Conservation (phyloP, 2,797 vertebrate species). For the Perodicticus potto region DNA sequence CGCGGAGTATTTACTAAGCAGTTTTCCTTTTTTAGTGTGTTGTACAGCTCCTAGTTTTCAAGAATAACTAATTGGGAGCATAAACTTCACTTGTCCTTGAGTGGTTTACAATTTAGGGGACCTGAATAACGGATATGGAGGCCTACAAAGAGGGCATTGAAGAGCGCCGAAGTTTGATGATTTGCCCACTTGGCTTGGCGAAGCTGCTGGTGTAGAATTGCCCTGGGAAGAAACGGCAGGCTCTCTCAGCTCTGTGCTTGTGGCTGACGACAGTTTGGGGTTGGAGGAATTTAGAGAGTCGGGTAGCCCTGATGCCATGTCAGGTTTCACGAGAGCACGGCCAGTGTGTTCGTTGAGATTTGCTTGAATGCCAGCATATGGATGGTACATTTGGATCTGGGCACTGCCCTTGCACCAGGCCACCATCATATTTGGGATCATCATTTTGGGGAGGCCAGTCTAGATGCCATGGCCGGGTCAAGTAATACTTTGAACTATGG, state of each 20-base stretch:
- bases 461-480: background rate
- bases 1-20: slow-evolving; percentile 74
- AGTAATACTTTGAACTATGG: background rate
- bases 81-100: slow-evolving; percentile 83
- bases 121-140: slow-evolving; percentile 41
- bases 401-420: accelerated
- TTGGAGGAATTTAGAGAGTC: background rate
- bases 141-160: slow-evolving; percentile 61
- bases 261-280: background rate
- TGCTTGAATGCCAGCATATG: background rate
- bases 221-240: slow-evolving; percentile 52
- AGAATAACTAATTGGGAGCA: slow-evolving; percentile 79
- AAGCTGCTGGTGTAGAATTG: background rate
- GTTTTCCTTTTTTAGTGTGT: slow-evolving; percentile 74
- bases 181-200: slow-evolving; percentile 65
- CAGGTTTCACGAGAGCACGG: background rate
- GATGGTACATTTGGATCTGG: background rate
- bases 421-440: background rate
- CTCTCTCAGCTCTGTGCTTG: background rate
- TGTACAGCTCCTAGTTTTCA: slow-evolving; percentile 71
- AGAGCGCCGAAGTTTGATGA: background rate
- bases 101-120: slow-evolving; percentile 69
- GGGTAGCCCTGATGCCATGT: background rate
- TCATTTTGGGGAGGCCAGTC: background rate
- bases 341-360: background rate